Conservation (phyloP, 1,140 invertebrate species). For the Ectropis grisescens region DNA sequence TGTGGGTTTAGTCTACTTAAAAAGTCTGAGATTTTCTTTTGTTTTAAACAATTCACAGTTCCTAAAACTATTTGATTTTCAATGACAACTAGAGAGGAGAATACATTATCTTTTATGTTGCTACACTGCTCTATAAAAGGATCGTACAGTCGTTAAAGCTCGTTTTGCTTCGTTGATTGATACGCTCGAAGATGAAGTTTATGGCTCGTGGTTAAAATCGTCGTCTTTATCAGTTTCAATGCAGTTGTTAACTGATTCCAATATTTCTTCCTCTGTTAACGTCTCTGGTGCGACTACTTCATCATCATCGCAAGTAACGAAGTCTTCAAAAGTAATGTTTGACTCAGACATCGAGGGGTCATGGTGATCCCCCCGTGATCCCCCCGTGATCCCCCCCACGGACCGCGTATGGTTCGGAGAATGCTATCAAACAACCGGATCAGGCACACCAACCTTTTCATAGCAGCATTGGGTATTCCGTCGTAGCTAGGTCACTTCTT, state of each 20-base stretch:
- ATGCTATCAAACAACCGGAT: too few relatives aligned
- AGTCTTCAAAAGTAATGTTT: conserved; percentile 3
- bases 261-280: conserved; percentile 9
- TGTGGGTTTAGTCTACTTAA: conserved; percentile 5
- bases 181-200: conserved; percentile 10
- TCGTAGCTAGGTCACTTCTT: too few relatives aligned
- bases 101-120: conserved; percentile 2
- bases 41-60: too few relatives aligned
- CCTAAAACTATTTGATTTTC: too few relatives aligned
- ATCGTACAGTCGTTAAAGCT: conserved; percentile 2
- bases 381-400: too few relatives aligned
- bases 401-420: too few relatives aligned
- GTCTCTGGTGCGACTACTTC: conserved; percentile 7
- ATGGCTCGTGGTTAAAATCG: conserved; percentile 10
- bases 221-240: conserved; percentile 7
- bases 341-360: too few relatives aligned
- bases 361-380: too few relatives aligned
- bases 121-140: conserved; percentile 6
- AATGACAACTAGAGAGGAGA: conserved; percentile 3
- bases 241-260: conserved; percentile 9
- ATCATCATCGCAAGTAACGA: conserved; percentile 4
- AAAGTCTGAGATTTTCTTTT: conserved; percentile 1
- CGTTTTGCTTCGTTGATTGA: conserved; percentile 7
- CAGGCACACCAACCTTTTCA: too few relatives aligned
- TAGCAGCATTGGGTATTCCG: too few relatives aligned